These are phyloP conservation scores for Cybosia mesomella DNA, from an alignment of 2,888 invertebrate species.

Conservation along the genomic window DNA sequence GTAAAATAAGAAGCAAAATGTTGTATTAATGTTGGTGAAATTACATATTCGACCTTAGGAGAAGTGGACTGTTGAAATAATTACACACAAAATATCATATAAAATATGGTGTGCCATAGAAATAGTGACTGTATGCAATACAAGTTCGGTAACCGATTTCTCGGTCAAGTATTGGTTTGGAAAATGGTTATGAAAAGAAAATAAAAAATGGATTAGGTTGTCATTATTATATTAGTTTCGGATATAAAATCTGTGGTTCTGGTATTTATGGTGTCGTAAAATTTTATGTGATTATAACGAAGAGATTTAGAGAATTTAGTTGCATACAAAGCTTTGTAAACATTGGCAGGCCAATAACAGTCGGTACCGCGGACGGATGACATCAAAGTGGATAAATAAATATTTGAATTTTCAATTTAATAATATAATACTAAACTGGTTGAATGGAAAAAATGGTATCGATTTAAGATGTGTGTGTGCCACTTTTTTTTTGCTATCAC, in stretches of 20 bases:
- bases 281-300: neutral
- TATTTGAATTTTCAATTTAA: neutral
- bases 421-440: neutral
- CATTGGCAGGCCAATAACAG: too few species aligned
- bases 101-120: neutral
- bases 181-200: neutral
- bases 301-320: neutral
- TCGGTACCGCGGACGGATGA: too few species aligned
- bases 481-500: too few species aligned
- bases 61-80: neutral
- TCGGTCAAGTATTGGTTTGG: neutral
- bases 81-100: neutral
- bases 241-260: conserved; percentile 2
- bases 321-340: neutral
- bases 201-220: neutral
- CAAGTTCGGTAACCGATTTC: conserved; percentile 8
- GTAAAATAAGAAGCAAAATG: too few species aligned
- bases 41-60: neutral
- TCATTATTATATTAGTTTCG: conserved; percentile 6
- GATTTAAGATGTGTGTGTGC: too few species aligned
- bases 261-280: conserved; percentile 1
- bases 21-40: neutral
- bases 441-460: neutral
- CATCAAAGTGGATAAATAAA: neutral
- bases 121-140: neutral